These are phyloP conservation scores for Polydesmus complanatus DNA, from an alignment of 2,888 invertebrate species.

Conservation along the genomic window DNA sequence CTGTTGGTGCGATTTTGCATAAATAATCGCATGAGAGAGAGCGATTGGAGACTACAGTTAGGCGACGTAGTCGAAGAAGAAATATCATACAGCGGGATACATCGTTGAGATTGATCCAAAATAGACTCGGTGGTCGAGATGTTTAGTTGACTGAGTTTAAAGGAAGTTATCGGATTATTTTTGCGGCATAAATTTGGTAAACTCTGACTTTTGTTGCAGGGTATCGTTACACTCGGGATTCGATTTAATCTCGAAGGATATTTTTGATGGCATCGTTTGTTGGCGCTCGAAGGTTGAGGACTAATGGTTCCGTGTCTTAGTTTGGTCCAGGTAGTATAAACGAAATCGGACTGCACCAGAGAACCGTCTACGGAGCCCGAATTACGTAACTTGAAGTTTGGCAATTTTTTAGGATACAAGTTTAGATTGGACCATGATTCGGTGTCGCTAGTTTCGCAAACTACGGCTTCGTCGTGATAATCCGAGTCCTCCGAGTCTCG, in stretches of 20 bases:
- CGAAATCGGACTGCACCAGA: conserved; percentile 77
- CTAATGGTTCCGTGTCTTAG: conserved; percentile 36
- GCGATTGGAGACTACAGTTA: conserved; percentile 34
- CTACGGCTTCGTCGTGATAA: conserved; percentile 38
- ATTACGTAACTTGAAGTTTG: conserved; percentile 15
- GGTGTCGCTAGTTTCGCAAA: conserved; percentile 19
- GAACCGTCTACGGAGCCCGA: conserved; percentile 44
- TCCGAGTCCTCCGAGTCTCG: conserved; percentile 59
- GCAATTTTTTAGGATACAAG: background rate
- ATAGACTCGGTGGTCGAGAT: conserved; percentile 5
- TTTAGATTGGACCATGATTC: conserved; percentile 9
- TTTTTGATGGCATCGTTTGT: conserved; percentile 35
- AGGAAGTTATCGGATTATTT: conserved; percentile 12
- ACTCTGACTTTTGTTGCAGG: conserved; percentile 21
- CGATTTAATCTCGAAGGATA: conserved; percentile 67
- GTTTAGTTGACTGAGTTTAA: conserved; percentile 15
- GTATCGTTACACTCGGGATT: conserved; percentile 36
- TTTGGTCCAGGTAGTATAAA: conserved; percentile 79
- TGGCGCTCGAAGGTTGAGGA: conserved; percentile 1
- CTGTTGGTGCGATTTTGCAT: conserved; percentile 80
- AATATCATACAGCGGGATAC: conserved; percentile 27
- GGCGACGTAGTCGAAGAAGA: conserved; percentile 26
- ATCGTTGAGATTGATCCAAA: conserved; percentile 15
- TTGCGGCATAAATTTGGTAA: conserved; percentile 22
- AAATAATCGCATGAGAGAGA: conserved; percentile 71